Evolutionary conservation across 1,140 invertebrate species (phyloP).

Genomic region (Oscheius sp.): DNA sequence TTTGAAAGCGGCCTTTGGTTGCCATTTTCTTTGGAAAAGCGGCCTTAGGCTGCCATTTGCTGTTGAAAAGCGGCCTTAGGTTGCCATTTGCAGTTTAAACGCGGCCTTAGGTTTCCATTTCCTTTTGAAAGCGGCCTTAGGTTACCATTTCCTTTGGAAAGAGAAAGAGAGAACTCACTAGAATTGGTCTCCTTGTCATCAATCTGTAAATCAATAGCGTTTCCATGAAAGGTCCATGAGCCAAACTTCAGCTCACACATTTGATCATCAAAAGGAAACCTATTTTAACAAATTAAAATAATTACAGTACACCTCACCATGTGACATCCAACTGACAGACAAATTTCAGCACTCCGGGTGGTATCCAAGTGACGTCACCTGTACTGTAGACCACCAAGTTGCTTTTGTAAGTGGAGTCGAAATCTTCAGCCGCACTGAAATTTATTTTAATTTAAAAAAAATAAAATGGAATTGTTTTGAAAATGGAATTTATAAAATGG

Average conservation of each 20-base stretch:
- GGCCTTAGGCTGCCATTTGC: too few relatives aligned
- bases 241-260: conserved; percentile 82
- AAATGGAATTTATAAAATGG: too few relatives aligned
- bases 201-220: conserved; percentile 80
- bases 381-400: conserved; percentile 43
- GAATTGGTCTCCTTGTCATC: conserved; percentile 26
- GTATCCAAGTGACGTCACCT: conserved; percentile 45
- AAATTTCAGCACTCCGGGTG: conserved; percentile 47
- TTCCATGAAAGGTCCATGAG: conserved; percentile 90
- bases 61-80: too few relatives aligned
- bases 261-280: conserved; percentile 99
- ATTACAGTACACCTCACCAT: conserved; percentile 66
- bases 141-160: too few relatives aligned
- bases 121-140: too few relatives aligned
- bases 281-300: not conserved
- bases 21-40: too few relatives aligned
- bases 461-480: too few relatives aligned
- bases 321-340: conserved; percentile 39
- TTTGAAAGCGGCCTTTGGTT: too few relatives aligned
- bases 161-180: conserved; percentile 1
- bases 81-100: too few relatives aligned
- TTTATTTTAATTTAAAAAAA: conserved; percentile 18
- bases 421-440: conserved; percentile 78
- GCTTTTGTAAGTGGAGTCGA: conserved; percentile 46
- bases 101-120: too few relatives aligned